Evolutionary conservation across 1,140 invertebrate species (phyloP), one percentile per base, ranked within the genome.

Genomic region (Drosophila eugracilis): DNA sequence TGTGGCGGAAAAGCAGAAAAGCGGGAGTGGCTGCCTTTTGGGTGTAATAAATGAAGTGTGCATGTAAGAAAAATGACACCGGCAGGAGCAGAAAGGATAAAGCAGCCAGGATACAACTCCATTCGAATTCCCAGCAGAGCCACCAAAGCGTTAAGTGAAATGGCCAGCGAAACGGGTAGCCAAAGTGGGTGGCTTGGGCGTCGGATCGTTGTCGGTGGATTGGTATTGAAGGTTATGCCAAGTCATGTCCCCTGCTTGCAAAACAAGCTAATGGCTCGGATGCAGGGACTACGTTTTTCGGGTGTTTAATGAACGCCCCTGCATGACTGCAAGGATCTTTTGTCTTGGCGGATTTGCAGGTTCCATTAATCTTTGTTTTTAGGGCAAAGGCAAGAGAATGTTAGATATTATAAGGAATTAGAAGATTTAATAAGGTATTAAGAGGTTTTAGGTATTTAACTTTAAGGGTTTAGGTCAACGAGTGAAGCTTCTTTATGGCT

Each of bases 41-140:
- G 71, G 71, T 45, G 80, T 81, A 85, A 85, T 85, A 86, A 85
- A 85, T 85, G 80, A 86, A 85, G 81, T 81, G 77, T 77, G 80
- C 77, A 74, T 69, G 66, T 47, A 85, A 81, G 80, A 81, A 81
- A 86, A 81, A 86, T 86, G 83, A 83, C 71, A 57, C 39, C 55
- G 41, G 54, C 48, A 67, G 74, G 60, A 65, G 21, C 47, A 28
- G 44, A 14, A 50, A 22, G 47, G 41, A 47, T 12, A 50, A 34
- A 41, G 12, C 62, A 28, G 28, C 79, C 69, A 52, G 48, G 52
- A 83, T 50, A 69, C 59, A 67, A 48, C 49, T 39, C 45, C 47
- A 72, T 72, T 60, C 19, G 54, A 52, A 57, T 78, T 78, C 53
- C 50, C 67, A 50, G 17, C 42, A 28, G 47, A 66, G 52, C 28